Evolutionary conservation across 2,113 vertebrate species (phyloP).

Genomic region (Chloropsis hardwickii): DNA sequence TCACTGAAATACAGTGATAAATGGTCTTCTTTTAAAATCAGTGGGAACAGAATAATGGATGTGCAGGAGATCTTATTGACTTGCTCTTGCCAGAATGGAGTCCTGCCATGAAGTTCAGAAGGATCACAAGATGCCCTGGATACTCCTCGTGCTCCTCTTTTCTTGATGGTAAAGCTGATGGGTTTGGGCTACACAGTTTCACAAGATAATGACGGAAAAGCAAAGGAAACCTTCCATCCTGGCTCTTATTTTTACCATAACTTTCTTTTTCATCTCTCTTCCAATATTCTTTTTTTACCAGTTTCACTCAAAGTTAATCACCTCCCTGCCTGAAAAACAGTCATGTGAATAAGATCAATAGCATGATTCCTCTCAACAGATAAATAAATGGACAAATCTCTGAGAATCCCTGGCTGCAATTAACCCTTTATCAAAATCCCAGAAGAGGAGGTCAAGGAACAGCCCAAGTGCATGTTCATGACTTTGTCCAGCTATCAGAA

Average conservation of each 20-base stretch:
- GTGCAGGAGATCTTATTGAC: neutral
- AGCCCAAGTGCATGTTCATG: fast-evolving
- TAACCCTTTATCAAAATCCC: neutral
- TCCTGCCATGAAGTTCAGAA: neutral
- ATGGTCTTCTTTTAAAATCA: neutral
- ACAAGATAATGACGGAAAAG: neutral
- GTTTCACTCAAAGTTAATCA: neutral
- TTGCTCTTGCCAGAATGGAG: neutral
- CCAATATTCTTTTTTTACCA: neutral
- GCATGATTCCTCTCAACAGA: neutral
- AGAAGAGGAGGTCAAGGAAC: neutral
- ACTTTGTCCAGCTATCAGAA: neutral
- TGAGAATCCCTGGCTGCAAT: neutral
- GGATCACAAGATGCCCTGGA: neutral
- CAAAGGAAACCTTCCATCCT: neutral
- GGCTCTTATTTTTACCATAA: neutral
- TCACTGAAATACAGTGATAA: neutral
- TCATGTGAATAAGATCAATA: neutral
- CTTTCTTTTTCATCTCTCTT: neutral
- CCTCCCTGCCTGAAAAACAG: neutral
- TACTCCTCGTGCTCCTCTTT: neutral
- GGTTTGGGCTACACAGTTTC: neutral
- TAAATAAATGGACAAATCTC: neutral
- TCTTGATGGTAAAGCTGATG: neutral
- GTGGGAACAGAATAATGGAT: neutral